Conservation (phyloP, 2,797 vertebrate species). For the Anas bernieri region DNA sequence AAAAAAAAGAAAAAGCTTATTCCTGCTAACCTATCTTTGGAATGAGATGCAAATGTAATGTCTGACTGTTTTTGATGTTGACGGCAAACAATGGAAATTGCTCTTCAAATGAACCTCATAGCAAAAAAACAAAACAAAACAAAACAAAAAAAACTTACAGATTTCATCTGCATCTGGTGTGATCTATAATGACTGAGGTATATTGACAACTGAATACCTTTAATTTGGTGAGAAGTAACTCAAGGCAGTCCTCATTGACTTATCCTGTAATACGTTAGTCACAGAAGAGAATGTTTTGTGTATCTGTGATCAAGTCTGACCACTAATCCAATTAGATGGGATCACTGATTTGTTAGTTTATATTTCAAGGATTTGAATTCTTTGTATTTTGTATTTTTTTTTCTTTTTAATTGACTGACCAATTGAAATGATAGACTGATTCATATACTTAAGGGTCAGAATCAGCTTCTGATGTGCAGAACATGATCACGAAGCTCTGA, state of each 20-base stretch:
- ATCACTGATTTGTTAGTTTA: not conserved
- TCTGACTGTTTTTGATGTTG: not conserved
- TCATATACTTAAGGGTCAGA: not conserved
- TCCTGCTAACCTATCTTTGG: not conserved
- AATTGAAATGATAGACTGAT: not conserved
- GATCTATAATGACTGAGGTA: not conserved
- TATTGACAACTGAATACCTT: not conserved
- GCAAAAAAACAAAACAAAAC: not conserved
- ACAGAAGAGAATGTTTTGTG: not conserved
- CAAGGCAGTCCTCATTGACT: not conserved
- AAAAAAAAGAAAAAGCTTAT: not conserved
- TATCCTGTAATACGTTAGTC: not conserved
- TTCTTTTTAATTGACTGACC: not conserved
- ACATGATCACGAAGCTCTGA: not conserved
- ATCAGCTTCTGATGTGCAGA: not conserved
- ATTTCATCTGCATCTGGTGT: not conserved
- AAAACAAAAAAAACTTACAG: not conserved
- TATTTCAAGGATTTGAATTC: not conserved
- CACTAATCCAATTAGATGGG: not conserved
- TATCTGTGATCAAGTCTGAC: not conserved
- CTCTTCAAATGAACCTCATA: not conserved
- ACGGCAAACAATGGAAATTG: not conserved
- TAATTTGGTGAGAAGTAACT: conserved; percentile 15
- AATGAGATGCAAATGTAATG: not conserved
- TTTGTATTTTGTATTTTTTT: not conserved